These are phyloP conservation scores for Diachrysia chrysitis DNA, from an alignment of 2,888 invertebrate genomes.

Conservation along the genomic window DNA sequence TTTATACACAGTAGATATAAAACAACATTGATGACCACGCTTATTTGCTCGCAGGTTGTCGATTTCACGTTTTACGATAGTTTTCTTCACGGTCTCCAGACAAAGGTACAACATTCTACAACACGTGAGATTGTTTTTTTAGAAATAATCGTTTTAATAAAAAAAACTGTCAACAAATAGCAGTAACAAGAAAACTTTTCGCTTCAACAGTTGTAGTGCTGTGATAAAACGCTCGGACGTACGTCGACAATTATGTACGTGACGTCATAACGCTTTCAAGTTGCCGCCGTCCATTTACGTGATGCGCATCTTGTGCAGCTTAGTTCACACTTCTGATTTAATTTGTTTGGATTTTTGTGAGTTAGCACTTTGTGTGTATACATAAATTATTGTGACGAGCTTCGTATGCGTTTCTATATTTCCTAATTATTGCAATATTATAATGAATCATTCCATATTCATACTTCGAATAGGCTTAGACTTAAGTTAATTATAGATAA, in stretches of 20 bases:
- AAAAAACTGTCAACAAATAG: neutral
- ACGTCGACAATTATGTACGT: conserved; percentile 38
- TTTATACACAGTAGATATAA: no score
- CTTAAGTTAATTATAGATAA: no score
- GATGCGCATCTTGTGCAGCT: conserved; percentile 12
- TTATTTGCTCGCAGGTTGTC: no score
- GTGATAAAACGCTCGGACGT: conserved; percentile 5
- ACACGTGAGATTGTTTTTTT: no score
- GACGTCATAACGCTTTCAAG: conserved; percentile 26
- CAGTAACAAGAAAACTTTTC: neutral
- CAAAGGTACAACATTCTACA: neutral
- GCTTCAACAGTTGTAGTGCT: neutral
- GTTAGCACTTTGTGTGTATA: neutral
- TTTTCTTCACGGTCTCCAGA: neutral
- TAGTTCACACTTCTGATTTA: conserved; percentile 19
- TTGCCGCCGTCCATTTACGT: conserved; percentile 26
- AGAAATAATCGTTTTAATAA: neutral
- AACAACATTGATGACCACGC: no score
- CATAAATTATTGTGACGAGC: no score
- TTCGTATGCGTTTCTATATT: no score
- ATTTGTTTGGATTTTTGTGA: conserved; percentile 16
- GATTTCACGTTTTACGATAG: no score
- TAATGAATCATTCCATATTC: no score
- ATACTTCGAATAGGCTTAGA: no score
- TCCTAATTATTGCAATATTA: no score